Conservation (phyloP, 2,113 vertebrate genomes). For the Pomatorhinus ruficollis region DNA sequence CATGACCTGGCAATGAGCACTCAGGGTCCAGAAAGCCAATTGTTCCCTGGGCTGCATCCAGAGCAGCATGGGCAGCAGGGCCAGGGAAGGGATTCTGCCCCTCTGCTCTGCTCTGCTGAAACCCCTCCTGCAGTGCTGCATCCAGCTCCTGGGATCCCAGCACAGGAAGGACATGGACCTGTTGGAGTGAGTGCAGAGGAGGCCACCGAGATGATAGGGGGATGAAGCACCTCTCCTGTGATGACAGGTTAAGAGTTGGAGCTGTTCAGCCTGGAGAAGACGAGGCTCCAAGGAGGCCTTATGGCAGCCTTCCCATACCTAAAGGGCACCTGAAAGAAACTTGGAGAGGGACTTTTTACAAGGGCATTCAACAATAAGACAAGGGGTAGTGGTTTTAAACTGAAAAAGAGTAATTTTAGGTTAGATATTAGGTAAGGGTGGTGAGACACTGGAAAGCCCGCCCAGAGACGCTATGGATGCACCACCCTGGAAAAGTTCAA, state of each 20-base stretch:
- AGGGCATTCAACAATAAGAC: background rate
- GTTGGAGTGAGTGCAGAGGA: background rate
- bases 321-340: background rate
- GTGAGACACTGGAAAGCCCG: accelerated
- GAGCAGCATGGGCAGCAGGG: accelerated
- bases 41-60: background rate
- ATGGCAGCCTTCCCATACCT: background rate
- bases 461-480: background rate
- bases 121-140: accelerated
- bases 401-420: background rate
- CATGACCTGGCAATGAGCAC: background rate
- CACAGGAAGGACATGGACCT: no score
- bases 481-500: background rate
- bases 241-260: background rate
- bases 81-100: accelerated
- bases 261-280: background rate
- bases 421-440: background rate
- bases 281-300: background rate
- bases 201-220: background rate
- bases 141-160: background rate
- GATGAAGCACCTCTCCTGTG: background rate
- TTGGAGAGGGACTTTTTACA: background rate
- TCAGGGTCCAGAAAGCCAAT: background rate
- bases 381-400: background rate
- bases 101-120: background rate